Evolutionary conservation across 2,113 vertebrate species (phyloP), one percentile per base, ranked within the genome.

Genomic region (Crotalus helleri): DNA sequence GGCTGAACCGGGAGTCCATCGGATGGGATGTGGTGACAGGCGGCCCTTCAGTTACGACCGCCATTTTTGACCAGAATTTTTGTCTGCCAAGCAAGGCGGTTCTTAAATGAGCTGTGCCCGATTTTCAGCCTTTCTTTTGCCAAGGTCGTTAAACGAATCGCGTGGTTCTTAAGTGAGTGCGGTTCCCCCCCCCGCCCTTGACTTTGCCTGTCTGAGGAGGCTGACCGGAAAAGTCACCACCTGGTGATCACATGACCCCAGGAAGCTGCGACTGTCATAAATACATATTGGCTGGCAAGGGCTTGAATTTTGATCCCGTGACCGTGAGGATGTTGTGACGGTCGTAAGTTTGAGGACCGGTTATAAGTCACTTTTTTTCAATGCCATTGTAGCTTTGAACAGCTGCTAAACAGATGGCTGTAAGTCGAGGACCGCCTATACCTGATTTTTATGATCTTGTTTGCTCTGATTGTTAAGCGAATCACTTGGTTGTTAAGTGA

Each of bases 381-480:
- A 9, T 5, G 64, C 4, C 4, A 1, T n/a, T 15, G 64, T n/a
- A n/a, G 4, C 29, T n/a, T 15, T 0, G 4, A 69, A 69, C 11
- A 0, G 4, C 29, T 1, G 2, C 64, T n/a, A n/a, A 69, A 69
- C 1, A 12, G 12, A 69, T 2, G 1, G 64, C 4, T n/a, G 29
- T 15, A 33, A n/a, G 3, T 69, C 4, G 1, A 69, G 64, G 64
- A 5, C 29, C 5, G 15, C 12, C 64, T 69, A n/a, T 12, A 13
- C 64, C 61, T 69, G 29, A n/a, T n/a, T n/a, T n/a, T n/a, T 15
- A n/a, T 12, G 10, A n/a, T 4, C 29, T 33, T 74, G 7, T 13
- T 33, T 33, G 4, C 13, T 2, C 2, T 0, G 9, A 9, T 26
- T 7, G 58, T 61, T 8, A 24, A 59, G 8, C 1, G 4, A 57